phyloP scores from a whole-genome alignment of 2,113 vertebrate species.

The Asarcornis scutulata region DNA sequence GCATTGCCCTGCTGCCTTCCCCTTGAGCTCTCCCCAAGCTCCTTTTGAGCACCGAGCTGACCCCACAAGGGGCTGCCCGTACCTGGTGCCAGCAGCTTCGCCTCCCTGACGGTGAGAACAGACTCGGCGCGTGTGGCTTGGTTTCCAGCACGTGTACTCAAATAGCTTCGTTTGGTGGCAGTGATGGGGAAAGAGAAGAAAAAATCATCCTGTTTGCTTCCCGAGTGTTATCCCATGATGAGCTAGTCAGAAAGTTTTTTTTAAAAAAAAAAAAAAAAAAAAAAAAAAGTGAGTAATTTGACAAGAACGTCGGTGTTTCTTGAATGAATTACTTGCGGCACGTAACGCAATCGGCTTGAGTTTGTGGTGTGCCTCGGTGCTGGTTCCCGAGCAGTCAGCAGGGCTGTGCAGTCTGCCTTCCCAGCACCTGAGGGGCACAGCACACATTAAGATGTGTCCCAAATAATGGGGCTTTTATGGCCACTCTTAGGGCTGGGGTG shows the following conservation, averaged over 20 bases:
- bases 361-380: not conserved
- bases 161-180: constrained; percentile 48
- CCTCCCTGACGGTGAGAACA: constrained; percentile 22
- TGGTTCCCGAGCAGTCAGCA: not conserved
- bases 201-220: constrained; percentile 26
- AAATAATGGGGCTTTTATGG: not conserved
- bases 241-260: constrained; percentile 12
- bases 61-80: no score
- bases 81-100: not conserved
- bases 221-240: constrained; percentile 42
- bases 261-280: not conserved
- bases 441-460: accelerated
- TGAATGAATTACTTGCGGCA: constrained; percentile 39
- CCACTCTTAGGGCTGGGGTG: accelerated
- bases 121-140: constrained; percentile 38
- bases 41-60: not conserved
- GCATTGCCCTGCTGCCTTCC: not conserved
- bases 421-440: not conserved
- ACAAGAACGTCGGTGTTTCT: constrained; percentile 34
- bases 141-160: constrained; percentile 48
- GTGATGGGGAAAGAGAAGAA: constrained; percentile 53
- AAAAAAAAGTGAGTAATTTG: constrained; percentile 31
- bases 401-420: not conserved
- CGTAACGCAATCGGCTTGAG: constrained; percentile 15
- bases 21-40: not conserved